These are phyloP conservation scores for Eurosta solidaginis DNA, from an alignment of 1,140 invertebrate genomes.

Conservation along the genomic window DNA sequence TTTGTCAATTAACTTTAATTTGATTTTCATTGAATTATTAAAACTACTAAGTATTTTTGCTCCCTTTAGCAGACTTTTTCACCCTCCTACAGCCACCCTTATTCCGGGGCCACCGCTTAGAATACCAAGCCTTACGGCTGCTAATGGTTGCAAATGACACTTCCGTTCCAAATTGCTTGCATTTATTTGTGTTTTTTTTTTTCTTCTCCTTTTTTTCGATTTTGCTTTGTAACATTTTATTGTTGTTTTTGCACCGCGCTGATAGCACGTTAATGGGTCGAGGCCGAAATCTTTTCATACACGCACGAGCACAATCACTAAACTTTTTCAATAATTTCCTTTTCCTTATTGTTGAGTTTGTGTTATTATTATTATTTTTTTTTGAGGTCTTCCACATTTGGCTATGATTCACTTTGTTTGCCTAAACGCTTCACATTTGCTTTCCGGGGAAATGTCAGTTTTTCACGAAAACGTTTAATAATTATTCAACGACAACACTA, in stretches of 20 bases:
- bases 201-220: neutral
- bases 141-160: slow-evolving; percentile 15
- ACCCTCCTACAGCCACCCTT: no score
- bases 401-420: neutral
- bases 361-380: neutral
- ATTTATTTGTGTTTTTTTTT: neutral
- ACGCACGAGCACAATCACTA: neutral
- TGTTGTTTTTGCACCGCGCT: neutral
- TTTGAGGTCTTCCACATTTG: neutral
- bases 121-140: neutral
- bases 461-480: neutral
- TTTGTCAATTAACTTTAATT: slow-evolving; percentile 17
- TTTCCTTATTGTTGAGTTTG: neutral
- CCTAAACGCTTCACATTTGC: neutral
- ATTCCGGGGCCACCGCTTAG: neutral
- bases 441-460: slow-evolving; percentile 25
- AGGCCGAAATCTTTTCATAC: neutral
- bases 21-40: slow-evolving; percentile 26
- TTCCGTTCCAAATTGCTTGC: slow-evolving; percentile 16
- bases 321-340: neutral
- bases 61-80: neutral
- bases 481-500: neutral
- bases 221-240: no score
- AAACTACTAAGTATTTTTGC: neutral
- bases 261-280: neutral